Percentiles rank a stretch among this genome's conserved stretches.
Conservation (phyloP, 2,113 vertebrate genomes). For the Cyprinodon brontotheroides region DNA sequence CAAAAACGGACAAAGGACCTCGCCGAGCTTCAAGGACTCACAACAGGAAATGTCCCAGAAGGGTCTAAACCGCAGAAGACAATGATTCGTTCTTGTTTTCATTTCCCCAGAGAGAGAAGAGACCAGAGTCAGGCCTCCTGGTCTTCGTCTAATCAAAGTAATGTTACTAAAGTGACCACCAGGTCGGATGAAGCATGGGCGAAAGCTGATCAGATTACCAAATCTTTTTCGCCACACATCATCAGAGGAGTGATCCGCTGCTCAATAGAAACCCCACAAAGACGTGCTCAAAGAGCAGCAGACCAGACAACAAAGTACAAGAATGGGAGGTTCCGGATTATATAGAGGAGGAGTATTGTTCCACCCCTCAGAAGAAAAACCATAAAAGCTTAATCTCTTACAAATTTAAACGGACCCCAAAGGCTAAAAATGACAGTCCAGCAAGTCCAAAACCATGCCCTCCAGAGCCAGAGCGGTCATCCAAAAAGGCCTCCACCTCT, state of each 20-base stretch:
- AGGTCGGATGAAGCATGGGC: conserved; percentile 83
- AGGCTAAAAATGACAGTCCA: conserved; percentile 81
- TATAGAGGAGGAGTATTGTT: conserved; percentile 82
- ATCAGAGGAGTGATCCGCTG: conserved; percentile 91
- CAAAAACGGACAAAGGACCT: conserved; percentile 96
- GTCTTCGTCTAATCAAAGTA: conserved; percentile 93
- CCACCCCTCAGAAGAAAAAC: conserved; percentile 83
- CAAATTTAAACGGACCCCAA: conserved; percentile 88
- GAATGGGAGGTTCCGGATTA: conserved; percentile 78
- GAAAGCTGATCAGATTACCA: conserved; percentile 86
- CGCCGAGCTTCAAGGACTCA: conserved; percentile 92
- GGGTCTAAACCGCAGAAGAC: conserved; percentile 83
- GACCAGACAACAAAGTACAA: conserved; percentile 67
- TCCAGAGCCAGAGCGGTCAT: conserved; percentile 76
- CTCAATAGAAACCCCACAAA: conserved; percentile 83
- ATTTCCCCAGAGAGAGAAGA: conserved; percentile 83
- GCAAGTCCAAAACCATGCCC: conserved; percentile 81
- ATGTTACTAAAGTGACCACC: conserved; percentile 81
- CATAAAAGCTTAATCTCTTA: conserved; percentile 88
- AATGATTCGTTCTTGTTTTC: conserved; percentile 87
- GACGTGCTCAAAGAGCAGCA: conserved; percentile 83
- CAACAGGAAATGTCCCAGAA: conserved; percentile 79
- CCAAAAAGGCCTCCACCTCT: conserved; percentile 77
- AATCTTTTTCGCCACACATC: conserved; percentile 90
- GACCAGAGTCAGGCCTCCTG: conserved; percentile 89